phyloP scores from a whole-genome alignment of 2,888 invertebrate species.

The Ctenicera cuprea region DNA sequence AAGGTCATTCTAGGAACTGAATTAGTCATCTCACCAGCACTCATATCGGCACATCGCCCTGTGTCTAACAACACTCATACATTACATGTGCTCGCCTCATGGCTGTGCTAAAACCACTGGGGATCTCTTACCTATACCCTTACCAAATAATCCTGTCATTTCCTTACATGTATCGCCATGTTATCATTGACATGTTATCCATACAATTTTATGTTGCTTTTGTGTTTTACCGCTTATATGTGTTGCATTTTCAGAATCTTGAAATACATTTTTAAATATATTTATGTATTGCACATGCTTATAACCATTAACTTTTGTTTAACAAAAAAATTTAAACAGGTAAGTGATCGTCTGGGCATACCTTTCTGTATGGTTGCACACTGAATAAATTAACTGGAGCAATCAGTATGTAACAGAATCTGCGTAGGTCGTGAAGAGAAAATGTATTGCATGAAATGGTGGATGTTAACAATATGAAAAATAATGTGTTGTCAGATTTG shows the following conservation, averaged over 20 bases:
- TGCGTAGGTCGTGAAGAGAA: too few relatives aligned
- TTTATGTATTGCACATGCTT: neutral
- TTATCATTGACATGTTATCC: slow-evolving; percentile 59
- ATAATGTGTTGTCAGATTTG: too few relatives aligned
- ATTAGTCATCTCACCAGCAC: slow-evolving; percentile 64
- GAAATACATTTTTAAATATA: neutral
- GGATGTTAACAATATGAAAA: too few relatives aligned
- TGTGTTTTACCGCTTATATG: slow-evolving; percentile 55
- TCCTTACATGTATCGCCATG: slow-evolving; percentile 61
- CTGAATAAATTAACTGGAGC: too few relatives aligned
- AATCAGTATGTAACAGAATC: too few relatives aligned
- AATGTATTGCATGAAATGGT: too few relatives aligned
- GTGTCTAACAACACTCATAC: slow-evolving; percentile 71
- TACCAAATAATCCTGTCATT: slow-evolving; percentile 48
- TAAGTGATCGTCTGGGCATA: neutral
- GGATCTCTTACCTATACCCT: slow-evolving; percentile 59
- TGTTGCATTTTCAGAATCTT: slow-evolving; percentile 56
- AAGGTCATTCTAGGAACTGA: slow-evolving; percentile 50
- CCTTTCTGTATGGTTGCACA: too few relatives aligned
- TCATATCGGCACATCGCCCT: slow-evolving; percentile 69
- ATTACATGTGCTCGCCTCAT: slow-evolving; percentile 71
- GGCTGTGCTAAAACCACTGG: slow-evolving; percentile 71
- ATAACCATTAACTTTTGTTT: slow-evolving; percentile 7
- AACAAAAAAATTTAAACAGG: neutral
- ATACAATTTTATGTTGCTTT: slow-evolving; percentile 49